Conservation (phyloP, 2,797 vertebrate species). For the Gastrophryne carolinensis region DNA sequence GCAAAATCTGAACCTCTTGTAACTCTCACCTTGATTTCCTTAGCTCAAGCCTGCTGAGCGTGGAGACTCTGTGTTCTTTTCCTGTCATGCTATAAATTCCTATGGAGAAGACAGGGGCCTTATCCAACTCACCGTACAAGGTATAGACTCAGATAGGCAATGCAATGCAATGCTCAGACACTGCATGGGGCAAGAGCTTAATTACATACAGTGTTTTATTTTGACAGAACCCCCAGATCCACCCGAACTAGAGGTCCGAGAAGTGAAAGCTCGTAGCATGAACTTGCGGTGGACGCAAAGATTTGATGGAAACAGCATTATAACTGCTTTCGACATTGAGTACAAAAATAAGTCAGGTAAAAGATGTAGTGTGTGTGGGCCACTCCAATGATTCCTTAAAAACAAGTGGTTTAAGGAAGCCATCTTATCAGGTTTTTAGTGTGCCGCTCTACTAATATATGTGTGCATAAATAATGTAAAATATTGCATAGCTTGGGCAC, state of each 20-base stretch:
- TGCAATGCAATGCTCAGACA: neutral
- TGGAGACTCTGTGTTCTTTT: conserved; percentile 96
- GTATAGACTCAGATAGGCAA: conserved; percentile 58
- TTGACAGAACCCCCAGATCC: conserved; percentile 90
- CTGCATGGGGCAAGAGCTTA: neutral
- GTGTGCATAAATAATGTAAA: no score
- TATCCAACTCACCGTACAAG: conserved; percentile 98
- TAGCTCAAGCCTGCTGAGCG: conserved; percentile 95
- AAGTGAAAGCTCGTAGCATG: conserved; percentile 98
- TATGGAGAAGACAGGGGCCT: conserved; percentile 94
- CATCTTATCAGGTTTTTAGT: no score
- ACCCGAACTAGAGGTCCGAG: conserved; percentile 91
- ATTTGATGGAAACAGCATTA: conserved; percentile 98
- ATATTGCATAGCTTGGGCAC: no score
- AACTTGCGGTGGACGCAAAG: conserved; percentile 94
- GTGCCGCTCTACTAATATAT: no score
- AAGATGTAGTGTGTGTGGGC: conserved; percentile 11
- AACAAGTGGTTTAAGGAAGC: no score
- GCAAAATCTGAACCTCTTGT: neutral
- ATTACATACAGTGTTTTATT: neutral
- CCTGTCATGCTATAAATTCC: conserved; percentile 96
- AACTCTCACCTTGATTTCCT: neutral
- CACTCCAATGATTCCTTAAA: no score
- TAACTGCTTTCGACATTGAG: conserved; percentile 96
- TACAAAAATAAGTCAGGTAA: conserved; percentile 97